These are phyloP conservation scores for Solenopsis fugax DNA, from an alignment of 1,140 invertebrate species.

Conservation along the genomic window DNA sequence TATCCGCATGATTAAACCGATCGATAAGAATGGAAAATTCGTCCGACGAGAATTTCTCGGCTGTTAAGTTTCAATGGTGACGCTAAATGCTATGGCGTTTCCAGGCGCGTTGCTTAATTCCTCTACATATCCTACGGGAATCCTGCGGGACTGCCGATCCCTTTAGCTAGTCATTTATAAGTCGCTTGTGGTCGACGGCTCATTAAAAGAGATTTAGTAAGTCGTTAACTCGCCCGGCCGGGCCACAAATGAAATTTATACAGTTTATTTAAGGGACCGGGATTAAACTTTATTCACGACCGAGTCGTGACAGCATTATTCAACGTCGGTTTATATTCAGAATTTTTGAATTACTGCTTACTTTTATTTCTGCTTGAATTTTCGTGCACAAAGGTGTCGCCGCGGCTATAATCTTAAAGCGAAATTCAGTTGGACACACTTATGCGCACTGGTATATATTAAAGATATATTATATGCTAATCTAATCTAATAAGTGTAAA, in stretches of 20 bases:
- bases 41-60: conserved; percentile 12
- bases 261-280: conserved; percentile 54
- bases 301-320: conserved; percentile 35
- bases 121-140: conserved; percentile 5
- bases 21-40: conserved; percentile 27
- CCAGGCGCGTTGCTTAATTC: conserved; percentile 35
- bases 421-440: no score
- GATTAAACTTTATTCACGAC: conserved; percentile 59
- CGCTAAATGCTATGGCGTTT: conserved; percentile 6
- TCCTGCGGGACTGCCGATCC: conserved; percentile 39
- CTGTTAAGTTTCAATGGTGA: conserved; percentile 19
- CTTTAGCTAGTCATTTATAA: conserved; percentile 54
- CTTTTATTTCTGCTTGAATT: background rate
- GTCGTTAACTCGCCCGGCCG: conserved; percentile 53
- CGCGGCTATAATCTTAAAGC: background rate
- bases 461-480: no score
- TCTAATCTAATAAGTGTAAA: no score
- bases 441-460: no score
- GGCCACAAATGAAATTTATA: conserved; percentile 61
- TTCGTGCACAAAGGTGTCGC: background rate
- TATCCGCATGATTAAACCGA: conserved; percentile 23
- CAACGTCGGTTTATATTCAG: conserved; percentile 15
- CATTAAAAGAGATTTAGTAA: conserved; percentile 66
- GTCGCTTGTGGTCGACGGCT: conserved; percentile 59
- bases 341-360: background rate